A percentile compares a stretch with the other conserved stretches of the same genome.
Evolutionary conservation across 2,888 invertebrate species (phyloP).

Genomic region (Sisyra nigra): DNA sequence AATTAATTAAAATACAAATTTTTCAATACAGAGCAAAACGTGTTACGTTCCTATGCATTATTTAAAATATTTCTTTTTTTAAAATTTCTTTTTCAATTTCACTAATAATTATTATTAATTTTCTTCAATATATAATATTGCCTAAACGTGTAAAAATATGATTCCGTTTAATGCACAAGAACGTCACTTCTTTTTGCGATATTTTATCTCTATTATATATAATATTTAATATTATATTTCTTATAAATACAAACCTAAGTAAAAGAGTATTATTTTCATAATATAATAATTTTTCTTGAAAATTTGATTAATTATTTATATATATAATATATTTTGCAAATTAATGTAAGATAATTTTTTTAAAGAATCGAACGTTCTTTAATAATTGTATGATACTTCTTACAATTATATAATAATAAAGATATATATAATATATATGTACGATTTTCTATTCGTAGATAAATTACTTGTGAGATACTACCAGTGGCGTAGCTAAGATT

Average conservation of each 20-base stretch:
- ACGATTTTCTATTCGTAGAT: not conserved
- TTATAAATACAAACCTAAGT: not conserved
- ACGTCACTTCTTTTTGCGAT: not conserved
- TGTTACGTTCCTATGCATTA: not conserved
- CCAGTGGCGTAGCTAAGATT: too few species aligned
- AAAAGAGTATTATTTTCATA: not conserved
- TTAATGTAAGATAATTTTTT: conserved; percentile 1
- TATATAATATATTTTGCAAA: not conserved
- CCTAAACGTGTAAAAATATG: conserved; percentile 8
- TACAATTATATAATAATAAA: conserved; percentile 3
- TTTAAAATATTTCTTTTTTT: too few species aligned
- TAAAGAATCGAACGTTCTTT: conserved; percentile 3
- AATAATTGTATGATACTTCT: not conserved
- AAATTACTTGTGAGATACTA: too few species aligned
- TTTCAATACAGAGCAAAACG: conserved; percentile 3
- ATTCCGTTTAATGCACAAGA: not conserved
- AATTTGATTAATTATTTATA: not conserved
- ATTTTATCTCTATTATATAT: conserved; percentile 3
- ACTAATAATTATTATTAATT: conserved; percentile 2
- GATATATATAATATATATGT: conserved; percentile 1
- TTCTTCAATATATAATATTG: conserved; percentile 4
- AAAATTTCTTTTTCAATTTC: conserved; percentile 1
- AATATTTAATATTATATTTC: conserved; percentile 3
- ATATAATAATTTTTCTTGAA: not conserved
- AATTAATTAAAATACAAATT: not conserved